Evolutionary conservation across 2,888 invertebrate species (phyloP), one percentile per base, ranked within the genome.

Genomic region (Cataglyphis cursor): DNA sequence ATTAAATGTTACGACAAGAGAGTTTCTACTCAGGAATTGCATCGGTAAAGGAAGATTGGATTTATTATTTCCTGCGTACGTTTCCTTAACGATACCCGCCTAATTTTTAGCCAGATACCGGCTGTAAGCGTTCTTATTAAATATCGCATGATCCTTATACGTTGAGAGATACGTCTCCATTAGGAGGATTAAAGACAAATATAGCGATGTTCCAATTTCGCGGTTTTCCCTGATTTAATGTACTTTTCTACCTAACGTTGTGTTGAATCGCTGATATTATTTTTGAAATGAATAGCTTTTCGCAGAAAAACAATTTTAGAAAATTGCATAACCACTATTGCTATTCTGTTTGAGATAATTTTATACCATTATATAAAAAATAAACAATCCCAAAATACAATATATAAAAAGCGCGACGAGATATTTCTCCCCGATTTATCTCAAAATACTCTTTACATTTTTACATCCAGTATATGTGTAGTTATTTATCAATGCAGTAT

Each of bases 1-100:
- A 51, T 87, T 89, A 87, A 89, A 87, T 86, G 82, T 86, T 86
- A 82, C 87, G 87, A 82, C 82, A 82, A n/a, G 80, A 86, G 80
- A 84, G 84, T 83, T 82, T 61, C 70, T 66, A 41, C 57, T 72
- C 62, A 41, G 38, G 24, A 57, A 82, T 73, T 76, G 75, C 76
- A 81, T 74, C 75, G 18, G 78, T 24, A 28, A 38, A 15, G 28
- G 1, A 3, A 31, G 65, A 54, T 38, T 65, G 12, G 75, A 88
- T 88, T 88, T 86, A 88, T 82, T 44, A 65, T 31, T 41, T 28
- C 64, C 54, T 6, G 44, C 18, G 31, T 21, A 59, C 24, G 21
- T 15, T 78, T 21, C 10, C 31, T 41, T 2, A 21, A 41, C 28
- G 66, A 15, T 57, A 57, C 18, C 35, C 44, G 59, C 10, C 31